These are phyloP conservation scores for Lasioglossum zephyrum DNA, from an alignment of 2,888 invertebrate species.

Conservation along the genomic window DNA sequence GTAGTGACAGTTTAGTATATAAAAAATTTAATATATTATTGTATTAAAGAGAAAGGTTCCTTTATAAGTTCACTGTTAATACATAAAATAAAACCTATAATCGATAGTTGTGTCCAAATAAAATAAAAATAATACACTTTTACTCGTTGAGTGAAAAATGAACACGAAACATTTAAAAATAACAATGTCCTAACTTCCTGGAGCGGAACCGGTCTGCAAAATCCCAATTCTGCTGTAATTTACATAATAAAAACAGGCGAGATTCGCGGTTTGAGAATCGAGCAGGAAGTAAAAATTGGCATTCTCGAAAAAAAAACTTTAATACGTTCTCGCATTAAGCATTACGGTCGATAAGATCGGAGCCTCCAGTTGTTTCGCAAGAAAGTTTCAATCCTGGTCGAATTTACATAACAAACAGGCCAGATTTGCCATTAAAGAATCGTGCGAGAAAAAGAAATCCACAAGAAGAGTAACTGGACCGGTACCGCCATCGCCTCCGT, in stretches of 20 bases:
- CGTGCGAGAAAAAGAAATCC: not conserved
- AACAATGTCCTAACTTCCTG: not conserved
- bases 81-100: not conserved
- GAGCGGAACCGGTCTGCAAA: too few relatives aligned
- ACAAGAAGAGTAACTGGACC: slow-evolving; percentile 38
- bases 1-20: too few relatives aligned
- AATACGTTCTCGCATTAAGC: not conserved
- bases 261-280: not conserved
- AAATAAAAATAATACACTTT: not conserved
- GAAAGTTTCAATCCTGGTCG: slow-evolving; percentile 3
- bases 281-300: slow-evolving; percentile 1
- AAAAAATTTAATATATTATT: not conserved
- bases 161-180: not conserved
- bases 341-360: not conserved
- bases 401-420: slow-evolving; percentile 11
- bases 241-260: not conserved
- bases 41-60: not conserved
- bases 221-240: not conserved
- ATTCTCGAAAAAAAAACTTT: not conserved
- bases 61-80: too few relatives aligned
- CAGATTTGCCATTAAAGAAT: not conserved
- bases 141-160: too few relatives aligned
- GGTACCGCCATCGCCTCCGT: slow-evolving; percentile 27
- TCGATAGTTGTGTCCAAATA: not conserved
- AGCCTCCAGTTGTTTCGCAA: not conserved